Percentiles rank a stretch among this genome's conserved stretches.
Conservation (phyloP, 2,113 vertebrate species). For the Prionailurus bengalensis region DNA sequence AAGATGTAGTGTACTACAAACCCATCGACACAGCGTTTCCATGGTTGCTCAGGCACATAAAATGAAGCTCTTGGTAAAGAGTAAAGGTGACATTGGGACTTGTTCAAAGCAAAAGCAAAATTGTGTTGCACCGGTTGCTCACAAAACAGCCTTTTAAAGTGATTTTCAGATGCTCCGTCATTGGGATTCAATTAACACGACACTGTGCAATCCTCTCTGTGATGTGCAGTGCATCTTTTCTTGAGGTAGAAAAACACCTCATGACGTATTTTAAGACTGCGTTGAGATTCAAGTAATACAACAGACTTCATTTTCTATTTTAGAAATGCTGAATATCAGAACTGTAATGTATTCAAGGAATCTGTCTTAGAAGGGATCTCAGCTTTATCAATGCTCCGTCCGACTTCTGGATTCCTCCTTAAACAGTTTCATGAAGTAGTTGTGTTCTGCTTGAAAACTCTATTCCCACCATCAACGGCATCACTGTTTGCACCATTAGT, state of each 20-base stretch:
- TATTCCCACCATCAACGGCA: no score
- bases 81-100: slow-evolving; percentile 46
- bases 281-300: not conserved
- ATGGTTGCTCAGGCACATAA: slow-evolving; percentile 44
- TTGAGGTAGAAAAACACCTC: not conserved
- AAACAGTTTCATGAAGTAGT: not conserved
- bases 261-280: not conserved
- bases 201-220: not conserved
- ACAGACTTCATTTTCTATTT: not conserved
- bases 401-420: not conserved
- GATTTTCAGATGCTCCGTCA: not conserved
- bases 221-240: not conserved
- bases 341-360: not conserved
- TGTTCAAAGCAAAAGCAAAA: slow-evolving; percentile 43
- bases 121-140: not conserved
- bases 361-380: not conserved
- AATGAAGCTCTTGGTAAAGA: slow-evolving; percentile 7
- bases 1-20: slow-evolving; percentile 9
- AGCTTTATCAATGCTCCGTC: not conserved
- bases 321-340: not conserved
- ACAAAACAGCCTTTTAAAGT: not conserved
- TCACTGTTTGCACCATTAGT: not conserved
- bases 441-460: not conserved
- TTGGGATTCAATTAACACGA: not conserved
- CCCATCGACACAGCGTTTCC: not conserved